phyloP scores from a whole-genome alignment of 1,140 invertebrate species.

The Drosophila athabasca region DNA sequence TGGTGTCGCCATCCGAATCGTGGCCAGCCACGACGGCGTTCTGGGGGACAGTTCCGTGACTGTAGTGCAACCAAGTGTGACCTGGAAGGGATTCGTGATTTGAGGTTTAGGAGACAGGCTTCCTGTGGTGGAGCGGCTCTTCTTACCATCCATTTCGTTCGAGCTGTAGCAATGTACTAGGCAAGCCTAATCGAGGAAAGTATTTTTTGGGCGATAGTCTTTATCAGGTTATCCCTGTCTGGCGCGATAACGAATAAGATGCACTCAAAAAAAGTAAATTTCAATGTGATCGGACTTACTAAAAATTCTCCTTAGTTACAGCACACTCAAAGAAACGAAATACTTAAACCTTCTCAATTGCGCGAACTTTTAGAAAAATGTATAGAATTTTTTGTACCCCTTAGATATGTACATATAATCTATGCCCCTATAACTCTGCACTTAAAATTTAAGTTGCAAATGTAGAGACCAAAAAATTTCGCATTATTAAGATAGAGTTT shows the following conservation, averaged over 20 bases:
- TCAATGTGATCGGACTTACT: background rate
- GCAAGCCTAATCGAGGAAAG: background rate
- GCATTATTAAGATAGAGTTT: too few relatives aligned
- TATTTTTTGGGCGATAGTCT: conserved; percentile 17
- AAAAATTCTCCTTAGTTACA: too few relatives aligned
- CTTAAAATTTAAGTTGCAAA: too few relatives aligned
- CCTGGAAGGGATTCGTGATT: conserved; percentile 29
- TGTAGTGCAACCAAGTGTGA: conserved; percentile 65
- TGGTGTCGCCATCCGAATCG: conserved; percentile 88
- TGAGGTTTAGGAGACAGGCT: background rate
- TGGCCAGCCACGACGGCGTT: conserved; percentile 88
- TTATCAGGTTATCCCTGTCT: conserved; percentile 37
- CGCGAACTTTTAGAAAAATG: too few relatives aligned
- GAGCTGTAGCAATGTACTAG: conserved; percentile 40
- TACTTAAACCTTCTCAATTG: too few relatives aligned
- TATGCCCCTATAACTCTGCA: too few relatives aligned
- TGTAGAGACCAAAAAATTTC: too few relatives aligned
- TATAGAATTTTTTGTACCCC: too few relatives aligned
- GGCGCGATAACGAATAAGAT: conserved; percentile 28
- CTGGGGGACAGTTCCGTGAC: conserved; percentile 63
- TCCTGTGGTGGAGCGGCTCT: background rate
- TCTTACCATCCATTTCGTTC: conserved; percentile 65
- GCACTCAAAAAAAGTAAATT: background rate
- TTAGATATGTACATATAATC: too few relatives aligned
- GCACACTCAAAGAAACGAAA: too few relatives aligned